phyloP scores from a whole-genome alignment of 1,140 invertebrate species.

The Campodea augens region DNA sequence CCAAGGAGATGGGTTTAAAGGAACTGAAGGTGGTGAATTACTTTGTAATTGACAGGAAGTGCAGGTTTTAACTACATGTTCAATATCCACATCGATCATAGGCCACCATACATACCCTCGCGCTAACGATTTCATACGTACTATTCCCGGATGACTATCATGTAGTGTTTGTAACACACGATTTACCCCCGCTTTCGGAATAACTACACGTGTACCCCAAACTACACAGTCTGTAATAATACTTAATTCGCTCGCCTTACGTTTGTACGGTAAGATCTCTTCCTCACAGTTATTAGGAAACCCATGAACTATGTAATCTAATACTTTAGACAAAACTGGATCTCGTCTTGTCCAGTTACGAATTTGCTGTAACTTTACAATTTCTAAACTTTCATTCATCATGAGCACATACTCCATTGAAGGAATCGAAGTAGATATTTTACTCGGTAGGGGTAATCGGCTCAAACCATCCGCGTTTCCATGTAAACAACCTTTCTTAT shows the following conservation, averaged over 20 bases:
- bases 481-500: background rate
- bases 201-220: slow-evolving; percentile 20
- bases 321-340: slow-evolving; percentile 3
- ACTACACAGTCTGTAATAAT: slow-evolving; percentile 8
- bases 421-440: too few species aligned
- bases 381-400: too few species aligned
- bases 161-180: slow-evolving; percentile 22
- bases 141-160: slow-evolving; percentile 22
- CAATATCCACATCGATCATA: slow-evolving; percentile 22
- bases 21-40: slow-evolving; percentile 7
- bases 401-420: too few species aligned
- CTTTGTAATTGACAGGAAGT: slow-evolving; percentile 7
- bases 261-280: slow-evolving; percentile 2
- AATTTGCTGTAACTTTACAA: too few species aligned
- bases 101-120: slow-evolving; percentile 22
- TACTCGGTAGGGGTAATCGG: too few species aligned
- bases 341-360: too few species aligned
- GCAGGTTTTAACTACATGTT: slow-evolving; percentile 12
- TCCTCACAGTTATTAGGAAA: slow-evolving; percentile 4
- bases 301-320: slow-evolving; percentile 4
- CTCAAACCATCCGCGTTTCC: background rate
- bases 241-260: slow-evolving; percentile 3
- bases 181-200: slow-evolving; percentile 18
- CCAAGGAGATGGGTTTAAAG: slow-evolving; percentile 16
- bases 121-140: slow-evolving; percentile 26